Percentiles rank a stretch among this genome's conserved stretches.
phyloP scores from a whole-genome alignment of 1,140 invertebrate species.

The Bombus vancouverensis region DNA sequence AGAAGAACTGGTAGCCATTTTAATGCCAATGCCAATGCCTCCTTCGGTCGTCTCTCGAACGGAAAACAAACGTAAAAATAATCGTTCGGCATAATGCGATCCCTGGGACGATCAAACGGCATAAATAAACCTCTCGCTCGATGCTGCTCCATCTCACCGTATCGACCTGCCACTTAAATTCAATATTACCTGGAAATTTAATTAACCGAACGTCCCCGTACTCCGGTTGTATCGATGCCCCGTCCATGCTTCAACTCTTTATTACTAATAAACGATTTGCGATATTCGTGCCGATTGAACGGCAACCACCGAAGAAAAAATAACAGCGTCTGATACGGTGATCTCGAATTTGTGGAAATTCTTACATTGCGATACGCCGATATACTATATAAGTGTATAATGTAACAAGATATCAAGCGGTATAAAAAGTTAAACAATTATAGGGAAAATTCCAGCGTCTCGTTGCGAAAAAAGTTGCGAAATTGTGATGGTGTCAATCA shows the following conservation, averaged over 20 bases:
- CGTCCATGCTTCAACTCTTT: background rate
- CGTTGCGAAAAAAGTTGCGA: background rate
- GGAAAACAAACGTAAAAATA: conserved; percentile 59
- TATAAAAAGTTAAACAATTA: no score
- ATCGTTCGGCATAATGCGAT: conserved; percentile 47
- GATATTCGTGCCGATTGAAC: background rate
- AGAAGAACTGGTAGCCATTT: conserved; percentile 66
- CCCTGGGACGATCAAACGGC: conserved; percentile 10
- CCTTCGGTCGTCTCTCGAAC: conserved; percentile 27
- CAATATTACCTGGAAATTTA: conserved; percentile 20
- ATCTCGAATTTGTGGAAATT: no score
- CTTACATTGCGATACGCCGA: no score
- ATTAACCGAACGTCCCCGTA: background rate
- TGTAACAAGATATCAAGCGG: no score
- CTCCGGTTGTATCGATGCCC: background rate
- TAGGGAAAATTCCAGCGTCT: background rate
- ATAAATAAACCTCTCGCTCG: conserved; percentile 20
- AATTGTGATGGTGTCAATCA: background rate
- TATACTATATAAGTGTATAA: no score
- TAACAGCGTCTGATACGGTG: no score
- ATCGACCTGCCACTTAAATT: background rate
- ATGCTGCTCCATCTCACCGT: background rate
- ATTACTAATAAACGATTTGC: conserved; percentile 27
- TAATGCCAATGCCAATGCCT: conserved; percentile 48
- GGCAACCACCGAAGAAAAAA: background rate